Evolutionary conservation across 2,888 invertebrate genomes (phyloP).

Genomic region (Plebejus melissa): DNA sequence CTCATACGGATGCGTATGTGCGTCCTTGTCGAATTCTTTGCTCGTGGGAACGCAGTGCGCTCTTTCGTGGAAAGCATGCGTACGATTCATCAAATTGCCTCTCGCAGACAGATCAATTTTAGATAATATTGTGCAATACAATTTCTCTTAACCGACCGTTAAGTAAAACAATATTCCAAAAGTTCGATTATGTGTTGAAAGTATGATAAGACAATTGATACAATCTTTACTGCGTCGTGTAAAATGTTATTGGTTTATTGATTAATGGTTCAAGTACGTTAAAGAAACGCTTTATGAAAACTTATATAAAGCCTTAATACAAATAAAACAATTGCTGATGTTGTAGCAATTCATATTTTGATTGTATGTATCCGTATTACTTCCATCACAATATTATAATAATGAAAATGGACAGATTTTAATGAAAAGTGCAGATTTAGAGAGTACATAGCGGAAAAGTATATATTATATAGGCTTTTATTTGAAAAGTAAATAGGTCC

Average conservation of each 20-base stretch:
- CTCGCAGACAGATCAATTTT: conserved; percentile 43
- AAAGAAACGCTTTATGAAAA: no score
- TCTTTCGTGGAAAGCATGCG: conserved; percentile 65
- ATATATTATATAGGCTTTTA: no score
- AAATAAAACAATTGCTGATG: no score
- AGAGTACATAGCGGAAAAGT: no score
- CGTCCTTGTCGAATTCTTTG: conserved; percentile 53
- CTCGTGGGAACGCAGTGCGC: conserved; percentile 70
- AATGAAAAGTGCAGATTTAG: no score
- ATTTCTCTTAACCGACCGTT: conserved; percentile 13
- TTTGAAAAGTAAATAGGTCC: no score
- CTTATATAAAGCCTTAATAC: no score
- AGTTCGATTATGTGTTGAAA: neutral
- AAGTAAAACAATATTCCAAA: neutral
- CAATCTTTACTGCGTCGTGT: neutral
- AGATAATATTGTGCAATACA: conserved; percentile 27
- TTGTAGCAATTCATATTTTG: no score
- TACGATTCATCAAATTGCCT: conserved; percentile 64
- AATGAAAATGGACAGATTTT: no score
- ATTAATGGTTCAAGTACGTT: neutral
- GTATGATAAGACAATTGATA: neutral
- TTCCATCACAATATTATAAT: no score
- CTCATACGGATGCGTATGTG: conserved; percentile 39
- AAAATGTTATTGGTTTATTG: neutral
- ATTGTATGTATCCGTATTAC: no score